A percentile compares a stretch with the other conserved stretches of the same genome.
Evolutionary conservation across 2,797 vertebrate genomes (phyloP).

Genomic region (Peromyscus attwateri): DNA sequence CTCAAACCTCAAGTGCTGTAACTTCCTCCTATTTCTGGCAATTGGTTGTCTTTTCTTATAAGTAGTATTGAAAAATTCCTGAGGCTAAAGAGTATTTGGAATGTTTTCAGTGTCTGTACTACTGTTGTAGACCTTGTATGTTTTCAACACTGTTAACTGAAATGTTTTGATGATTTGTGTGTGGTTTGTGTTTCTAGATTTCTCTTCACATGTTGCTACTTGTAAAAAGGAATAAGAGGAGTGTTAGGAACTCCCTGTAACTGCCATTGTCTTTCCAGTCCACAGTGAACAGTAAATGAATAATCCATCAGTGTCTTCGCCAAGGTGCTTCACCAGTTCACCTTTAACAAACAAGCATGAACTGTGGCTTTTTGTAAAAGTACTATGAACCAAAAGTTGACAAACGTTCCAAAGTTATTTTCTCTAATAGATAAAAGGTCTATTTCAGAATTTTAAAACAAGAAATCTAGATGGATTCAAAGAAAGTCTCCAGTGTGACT

Average conservation of each 20-base stretch:
- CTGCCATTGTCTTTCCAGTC: constrained; percentile 36
- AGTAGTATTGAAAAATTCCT: constrained; percentile 75
- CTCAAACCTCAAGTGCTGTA: constrained; percentile 80
- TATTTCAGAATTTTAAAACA: constrained; percentile 59
- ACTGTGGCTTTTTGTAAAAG: constrained; percentile 71
- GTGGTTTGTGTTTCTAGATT: constrained; percentile 82
- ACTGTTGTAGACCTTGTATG: constrained; percentile 75
- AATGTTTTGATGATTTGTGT: constrained; percentile 82
- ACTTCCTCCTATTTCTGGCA: constrained; percentile 69
- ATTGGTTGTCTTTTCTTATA: constrained; percentile 76
- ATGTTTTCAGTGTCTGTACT: constrained; percentile 77
- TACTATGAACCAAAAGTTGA: constrained; percentile 69
- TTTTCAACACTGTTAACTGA: constrained; percentile 72
- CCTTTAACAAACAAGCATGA: constrained; percentile 78
- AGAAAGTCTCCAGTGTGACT: constrained; percentile 60
- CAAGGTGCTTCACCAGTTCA: constrained; percentile 71
- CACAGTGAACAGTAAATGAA: constrained; percentile 47
- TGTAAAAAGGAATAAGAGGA: constrained; percentile 72
- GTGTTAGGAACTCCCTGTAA: constrained; percentile 51
- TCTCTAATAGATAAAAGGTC: constrained; percentile 62
- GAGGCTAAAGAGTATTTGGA: constrained; percentile 70
- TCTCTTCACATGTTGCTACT: constrained; percentile 70
- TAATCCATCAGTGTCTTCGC: constrained; percentile 72
- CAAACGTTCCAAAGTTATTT: constrained; percentile 74
- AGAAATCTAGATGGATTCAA: constrained; percentile 25